A percentile compares a stretch with the other conserved stretches of the same genome.
phyloP scores from a whole-genome alignment of 1,140 invertebrate species.

The Phocides pigmalion region DNA sequence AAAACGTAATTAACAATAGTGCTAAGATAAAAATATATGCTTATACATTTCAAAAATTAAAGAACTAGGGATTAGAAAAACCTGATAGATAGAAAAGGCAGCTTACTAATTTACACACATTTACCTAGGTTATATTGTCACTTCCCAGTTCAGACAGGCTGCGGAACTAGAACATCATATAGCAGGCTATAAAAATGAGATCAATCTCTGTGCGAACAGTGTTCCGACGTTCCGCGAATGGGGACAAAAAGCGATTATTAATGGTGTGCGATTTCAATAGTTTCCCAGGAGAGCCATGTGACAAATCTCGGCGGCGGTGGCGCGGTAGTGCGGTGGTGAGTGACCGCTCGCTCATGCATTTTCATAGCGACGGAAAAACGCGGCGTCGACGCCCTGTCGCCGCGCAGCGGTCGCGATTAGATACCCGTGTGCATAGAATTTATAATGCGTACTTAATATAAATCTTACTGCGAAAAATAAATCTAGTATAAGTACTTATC shows the following conservation, averaged over 20 bases:
- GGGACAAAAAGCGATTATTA: slow-evolving; percentile 31
- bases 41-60: too few species aligned
- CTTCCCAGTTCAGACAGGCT: neutral
- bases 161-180: neutral
- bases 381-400: slow-evolving; percentile 28
- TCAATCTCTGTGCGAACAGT: slow-evolving; percentile 13
- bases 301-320: slow-evolving; percentile 34
- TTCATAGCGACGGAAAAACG: slow-evolving; percentile 51
- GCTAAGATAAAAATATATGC: too few species aligned
- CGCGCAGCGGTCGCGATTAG: neutral
- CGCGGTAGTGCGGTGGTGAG: neutral
- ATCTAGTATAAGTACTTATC: too few species aligned
- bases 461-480: too few species aligned
- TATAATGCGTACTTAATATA: slow-evolving; percentile 5
- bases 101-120: neutral
- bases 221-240: slow-evolving; percentile 11
- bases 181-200: slow-evolving; percentile 24
- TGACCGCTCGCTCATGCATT: slow-evolving; percentile 52
- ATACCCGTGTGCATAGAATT: neutral
- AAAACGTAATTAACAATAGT: too few species aligned
- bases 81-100: neutral
- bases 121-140: neutral
- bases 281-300: slow-evolving; percentile 44
- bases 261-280: slow-evolving; percentile 30
- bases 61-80: too few species aligned